Evolutionary conservation across 1,140 invertebrate genomes (phyloP), one percentile per base, ranked within the genome.

Genomic region (Pseudomyrmex cubaensis): DNA sequence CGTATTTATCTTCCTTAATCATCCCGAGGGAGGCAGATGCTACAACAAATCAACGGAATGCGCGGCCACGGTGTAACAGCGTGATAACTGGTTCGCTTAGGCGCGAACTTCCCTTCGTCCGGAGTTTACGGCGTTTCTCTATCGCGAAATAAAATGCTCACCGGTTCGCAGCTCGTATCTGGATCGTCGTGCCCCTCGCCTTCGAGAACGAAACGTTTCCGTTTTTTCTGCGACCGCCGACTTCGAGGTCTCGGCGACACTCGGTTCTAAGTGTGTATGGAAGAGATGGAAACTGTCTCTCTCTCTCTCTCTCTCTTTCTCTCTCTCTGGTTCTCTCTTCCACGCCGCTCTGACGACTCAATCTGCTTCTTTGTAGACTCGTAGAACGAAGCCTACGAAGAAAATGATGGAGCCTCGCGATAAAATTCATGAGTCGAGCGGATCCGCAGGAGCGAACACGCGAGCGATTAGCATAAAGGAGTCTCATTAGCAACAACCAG

Each of bases 381-480:
- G 59, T 52, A 78, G 25, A 25, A 25, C 25, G 25, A 25, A 25
- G 85, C 57, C 80, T 77, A 87, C 85, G 85, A 86, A 88, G 89
- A 88, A 78, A 83, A 90, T 91, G 91, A 92, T 92, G 87, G 77
- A 90, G 89, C 46, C 84, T 78, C 76, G 77, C 74, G 91, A 92
- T 92, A 92, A 91, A 90, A 92, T 92, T 92, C 91, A 92, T 92
- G 91, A 92, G 91, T 69, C 83, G 66, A 82, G 64, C 69, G 84
- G 56, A 50, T 59, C 62, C 84, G 86, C 69, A 84, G 72, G 62
- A 85, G 87, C 85, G 75, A 91, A 87, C 91, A 91, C 91, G 91
- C 91, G 90, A 91, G 87, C 91, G 91, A 91, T 92, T 91, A 92
- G 86, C 91, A 92, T 92, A 92, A 92, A 91, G 88, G 88, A 87